A percentile compares a stretch with the other conserved stretches of the same genome.
phyloP scores from a whole-genome alignment of 2,797 vertebrate genomes.

The Gobionotothen gibberifrons region DNA sequence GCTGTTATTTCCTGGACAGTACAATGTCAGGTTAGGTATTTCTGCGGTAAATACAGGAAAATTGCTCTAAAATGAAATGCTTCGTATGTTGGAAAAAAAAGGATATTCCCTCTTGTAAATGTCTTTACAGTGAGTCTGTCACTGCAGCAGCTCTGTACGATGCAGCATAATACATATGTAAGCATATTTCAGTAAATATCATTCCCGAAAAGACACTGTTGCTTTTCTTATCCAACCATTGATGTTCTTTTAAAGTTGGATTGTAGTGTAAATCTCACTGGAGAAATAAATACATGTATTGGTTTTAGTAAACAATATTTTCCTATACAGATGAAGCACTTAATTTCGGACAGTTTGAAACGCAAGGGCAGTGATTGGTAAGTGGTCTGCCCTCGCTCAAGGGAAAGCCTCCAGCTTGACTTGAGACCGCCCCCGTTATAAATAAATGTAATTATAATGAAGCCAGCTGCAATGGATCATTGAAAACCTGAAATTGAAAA shows the following conservation, averaged over 20 bases:
- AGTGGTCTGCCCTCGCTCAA: too few relatives aligned
- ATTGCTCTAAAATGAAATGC: neutral
- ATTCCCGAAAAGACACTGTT: neutral
- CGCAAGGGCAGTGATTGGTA: too few relatives aligned
- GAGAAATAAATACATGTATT: neutral
- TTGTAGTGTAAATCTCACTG: neutral
- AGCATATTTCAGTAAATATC: constrained; percentile 20
- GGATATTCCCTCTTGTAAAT: neutral
- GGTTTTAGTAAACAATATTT: neutral
- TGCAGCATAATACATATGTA: constrained; percentile 10
- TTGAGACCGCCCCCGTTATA: too few relatives aligned
- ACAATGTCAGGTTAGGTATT: constrained; percentile 4
- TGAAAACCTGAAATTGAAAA: too few relatives aligned
- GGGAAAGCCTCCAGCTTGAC: too few relatives aligned
- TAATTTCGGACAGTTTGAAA: too few relatives aligned
- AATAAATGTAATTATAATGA: too few relatives aligned
- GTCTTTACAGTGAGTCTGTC: neutral
- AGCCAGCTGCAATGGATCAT: too few relatives aligned
- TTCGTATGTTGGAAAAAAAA: neutral
- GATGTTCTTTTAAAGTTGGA: neutral
- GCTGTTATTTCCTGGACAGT: neutral
- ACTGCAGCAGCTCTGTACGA: neutral
- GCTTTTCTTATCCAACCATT: neutral
- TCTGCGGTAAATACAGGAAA: neutral
- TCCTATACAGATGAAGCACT: neutral